Conservation (phyloP, 2,888 invertebrate species). For the Brenthis hecate region DNA sequence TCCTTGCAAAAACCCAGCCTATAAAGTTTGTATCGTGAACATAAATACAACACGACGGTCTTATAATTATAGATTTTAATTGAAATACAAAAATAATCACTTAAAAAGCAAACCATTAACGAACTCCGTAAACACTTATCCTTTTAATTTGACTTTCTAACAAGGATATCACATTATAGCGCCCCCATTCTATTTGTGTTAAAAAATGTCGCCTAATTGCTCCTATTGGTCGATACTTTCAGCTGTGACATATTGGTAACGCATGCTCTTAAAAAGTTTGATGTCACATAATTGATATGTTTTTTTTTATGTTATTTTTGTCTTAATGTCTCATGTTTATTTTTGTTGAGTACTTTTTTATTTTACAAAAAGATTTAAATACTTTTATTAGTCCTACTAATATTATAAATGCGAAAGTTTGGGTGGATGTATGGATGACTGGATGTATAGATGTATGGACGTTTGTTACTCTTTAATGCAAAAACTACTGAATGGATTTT, state of each 20-base stretch:
- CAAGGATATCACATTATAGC: slow-evolving; percentile 57
- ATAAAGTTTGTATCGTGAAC: not conserved
- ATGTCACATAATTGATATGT: slow-evolving; percentile 46
- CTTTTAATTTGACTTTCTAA: slow-evolving; percentile 47
- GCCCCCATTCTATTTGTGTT: slow-evolving; percentile 47
- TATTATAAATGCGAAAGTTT: too few relatives aligned
- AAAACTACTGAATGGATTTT: too few relatives aligned
- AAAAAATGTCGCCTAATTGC: slow-evolving; percentile 54
- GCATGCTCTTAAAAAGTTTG: slow-evolving; percentile 48
- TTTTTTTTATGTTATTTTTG: slow-evolving; percentile 22
- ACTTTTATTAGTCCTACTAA: too few relatives aligned
- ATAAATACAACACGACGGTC: not conserved
- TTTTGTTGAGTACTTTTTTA: not conserved
- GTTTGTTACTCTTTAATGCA: too few relatives aligned
- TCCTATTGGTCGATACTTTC: slow-evolving; percentile 55
- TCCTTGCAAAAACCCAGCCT: not conserved
- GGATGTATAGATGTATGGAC: too few relatives aligned
- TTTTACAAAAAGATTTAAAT: not conserved
- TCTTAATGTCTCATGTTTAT: slow-evolving; percentile 18
- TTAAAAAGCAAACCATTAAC: slow-evolving; percentile 40
- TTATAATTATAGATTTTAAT: slow-evolving; percentile 9
- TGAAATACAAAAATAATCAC: slow-evolving; percentile 30
- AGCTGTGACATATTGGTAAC: slow-evolving; percentile 57
- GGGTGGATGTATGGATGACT: too few relatives aligned
- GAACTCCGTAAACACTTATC: slow-evolving; percentile 46